These are phyloP conservation scores for Pogona vitticeps DNA, from an alignment of 2,113 vertebrate genomes.

Conservation along the genomic window DNA sequence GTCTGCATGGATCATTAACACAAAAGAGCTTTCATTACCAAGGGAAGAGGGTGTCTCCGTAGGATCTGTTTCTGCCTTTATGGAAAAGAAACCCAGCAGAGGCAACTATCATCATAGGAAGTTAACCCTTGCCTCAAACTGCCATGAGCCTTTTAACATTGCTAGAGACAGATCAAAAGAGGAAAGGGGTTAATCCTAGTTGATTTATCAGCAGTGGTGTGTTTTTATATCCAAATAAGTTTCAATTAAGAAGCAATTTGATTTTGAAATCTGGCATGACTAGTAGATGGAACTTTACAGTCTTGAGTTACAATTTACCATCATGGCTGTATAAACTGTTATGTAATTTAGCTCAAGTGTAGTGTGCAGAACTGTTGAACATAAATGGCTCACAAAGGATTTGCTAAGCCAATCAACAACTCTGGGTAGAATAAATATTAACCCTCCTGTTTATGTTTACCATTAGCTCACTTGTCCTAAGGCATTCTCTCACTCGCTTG, in stretches of 20 bases:
- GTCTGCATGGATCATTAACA: constrained; percentile 80
- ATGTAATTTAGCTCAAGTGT: constrained; percentile 63
- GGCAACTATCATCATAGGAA: constrained; percentile 75
- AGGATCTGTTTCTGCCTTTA: constrained; percentile 76
- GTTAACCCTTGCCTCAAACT: constrained; percentile 73
- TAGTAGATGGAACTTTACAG: constrained; percentile 54
- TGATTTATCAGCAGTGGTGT: constrained; percentile 41
- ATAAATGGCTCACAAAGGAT: constrained; percentile 67
- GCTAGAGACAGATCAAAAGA: constrained; percentile 13
- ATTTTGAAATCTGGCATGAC: constrained; percentile 67
- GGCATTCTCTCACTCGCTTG: constrained; percentile 53
- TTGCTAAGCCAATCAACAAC: constrained; percentile 66
- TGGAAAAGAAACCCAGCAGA: constrained; percentile 80
- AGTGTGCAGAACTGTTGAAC: constrained; percentile 50
- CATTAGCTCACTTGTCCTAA: constrained; percentile 72
- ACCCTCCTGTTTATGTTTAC: constrained; percentile 67
- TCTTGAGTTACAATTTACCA: constrained; percentile 59
- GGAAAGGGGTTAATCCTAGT: constrained; percentile 25
- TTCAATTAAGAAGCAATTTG: constrained; percentile 69
- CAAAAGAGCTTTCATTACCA: constrained; percentile 79
- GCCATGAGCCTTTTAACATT: constrained; percentile 50
- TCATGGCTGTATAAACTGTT: constrained; percentile 54
- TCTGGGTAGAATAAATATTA: constrained; percentile 69
- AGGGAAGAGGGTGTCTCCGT: constrained; percentile 69
- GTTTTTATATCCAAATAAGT: constrained; percentile 61